These are phyloP conservation scores for Amphimallon solstitiale DNA, from an alignment of 2,888 invertebrate species.

Conservation along the genomic window DNA sequence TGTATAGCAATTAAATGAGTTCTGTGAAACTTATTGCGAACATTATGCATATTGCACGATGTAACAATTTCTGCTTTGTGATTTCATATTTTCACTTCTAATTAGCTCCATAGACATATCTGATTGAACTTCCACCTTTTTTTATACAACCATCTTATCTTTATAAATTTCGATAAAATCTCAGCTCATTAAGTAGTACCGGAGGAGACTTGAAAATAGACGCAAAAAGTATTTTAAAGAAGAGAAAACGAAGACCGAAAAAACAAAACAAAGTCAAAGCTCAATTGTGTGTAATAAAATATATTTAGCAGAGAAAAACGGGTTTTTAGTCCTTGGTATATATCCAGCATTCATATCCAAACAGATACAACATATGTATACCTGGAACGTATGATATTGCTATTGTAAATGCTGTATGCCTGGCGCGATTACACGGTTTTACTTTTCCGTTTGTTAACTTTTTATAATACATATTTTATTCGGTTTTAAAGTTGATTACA, in stretches of 20 bases:
- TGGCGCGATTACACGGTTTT: slow-evolving; percentile 46
- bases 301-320: slow-evolving; percentile 29
- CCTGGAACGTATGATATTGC: slow-evolving; percentile 34
- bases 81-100: slow-evolving; percentile 28
- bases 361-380: slow-evolving; percentile 14
- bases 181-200: slow-evolving; percentile 18
- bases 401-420: slow-evolving; percentile 38
- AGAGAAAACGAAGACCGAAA: slow-evolving; percentile 18
- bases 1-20: background rate
- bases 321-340: slow-evolving; percentile 23
- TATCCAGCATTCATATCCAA: slow-evolving; percentile 15
- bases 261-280: slow-evolving; percentile 31
- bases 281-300: slow-evolving; percentile 34
- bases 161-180: slow-evolving; percentile 29
- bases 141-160: slow-evolving; percentile 24
- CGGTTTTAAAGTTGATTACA: slow-evolving; percentile 65
- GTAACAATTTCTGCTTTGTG: slow-evolving; percentile 27
- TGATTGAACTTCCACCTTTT: slow-evolving; percentile 14
- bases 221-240: background rate
- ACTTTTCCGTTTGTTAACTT: slow-evolving; percentile 47
- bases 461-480: slow-evolving; percentile 61
- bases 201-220: slow-evolving; percentile 3
- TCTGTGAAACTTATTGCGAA: slow-evolving; percentile 13
- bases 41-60: slow-evolving; percentile 6
- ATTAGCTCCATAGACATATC: slow-evolving; percentile 28